Conservation (phyloP, 2,797 vertebrate genomes). For the Cichlasoma orientale region DNA sequence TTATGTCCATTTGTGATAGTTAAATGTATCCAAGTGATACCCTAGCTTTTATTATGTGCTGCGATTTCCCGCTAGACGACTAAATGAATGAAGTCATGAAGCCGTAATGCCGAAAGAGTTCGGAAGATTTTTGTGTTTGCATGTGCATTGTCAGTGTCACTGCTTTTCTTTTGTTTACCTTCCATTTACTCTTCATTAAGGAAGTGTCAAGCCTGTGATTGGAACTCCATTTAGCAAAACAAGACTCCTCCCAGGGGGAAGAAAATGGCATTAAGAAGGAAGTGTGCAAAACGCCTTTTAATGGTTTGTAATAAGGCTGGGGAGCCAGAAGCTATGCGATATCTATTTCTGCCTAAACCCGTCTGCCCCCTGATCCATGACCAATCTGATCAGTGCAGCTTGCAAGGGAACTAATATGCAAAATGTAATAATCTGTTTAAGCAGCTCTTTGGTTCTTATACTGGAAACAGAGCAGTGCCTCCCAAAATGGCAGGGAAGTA, state of each 20-base stretch:
- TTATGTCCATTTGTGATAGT: background rate
- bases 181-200: slow-evolving; percentile 64
- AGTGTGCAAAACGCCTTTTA: slow-evolving; percentile 64
- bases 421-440: slow-evolving; percentile 66
- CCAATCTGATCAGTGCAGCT: slow-evolving; percentile 72
- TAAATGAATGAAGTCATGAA: slow-evolving; percentile 26
- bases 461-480: slow-evolving; percentile 30
- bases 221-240: slow-evolving; percentile 59
- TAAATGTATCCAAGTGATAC: background rate
- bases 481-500: slow-evolving; percentile 26
- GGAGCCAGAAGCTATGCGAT: slow-evolving; percentile 57
- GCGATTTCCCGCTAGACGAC: background rate
- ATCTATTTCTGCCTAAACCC: slow-evolving; percentile 73
- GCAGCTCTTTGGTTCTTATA: slow-evolving; percentile 41
- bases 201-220: slow-evolving; percentile 47
- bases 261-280: slow-evolving; percentile 62
- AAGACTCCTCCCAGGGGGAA: slow-evolving; percentile 49
- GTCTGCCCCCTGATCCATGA: slow-evolving; percentile 72
- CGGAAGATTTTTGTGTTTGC: background rate
- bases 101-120: slow-evolving; percentile 1
- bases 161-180: slow-evolving; percentile 47
- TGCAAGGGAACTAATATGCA: slow-evolving; percentile 62
- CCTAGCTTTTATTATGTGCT: background rate
- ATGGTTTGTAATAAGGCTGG: slow-evolving; percentile 67
- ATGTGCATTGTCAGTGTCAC: slow-evolving; percentile 12